A percentile compares a stretch with the other conserved stretches of the same genome.
Evolutionary conservation across 2,113 vertebrate species (phyloP).

Genomic region (Trichomycterus rosablanca): DNA sequence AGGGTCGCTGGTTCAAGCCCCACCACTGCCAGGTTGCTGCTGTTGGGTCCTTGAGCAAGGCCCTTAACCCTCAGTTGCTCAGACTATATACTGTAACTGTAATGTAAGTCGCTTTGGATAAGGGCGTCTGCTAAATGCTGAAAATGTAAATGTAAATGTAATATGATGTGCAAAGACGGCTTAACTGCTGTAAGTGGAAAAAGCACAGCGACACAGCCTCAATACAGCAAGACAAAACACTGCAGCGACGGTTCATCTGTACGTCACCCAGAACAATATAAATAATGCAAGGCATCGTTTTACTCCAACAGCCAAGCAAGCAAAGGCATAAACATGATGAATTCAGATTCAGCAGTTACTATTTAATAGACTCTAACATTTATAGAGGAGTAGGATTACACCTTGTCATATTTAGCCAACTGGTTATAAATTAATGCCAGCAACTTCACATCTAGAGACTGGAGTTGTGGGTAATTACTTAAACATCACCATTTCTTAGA

Average conservation of each 20-base stretch:
- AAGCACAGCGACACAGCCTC: constrained; percentile 33
- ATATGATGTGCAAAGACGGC: constrained; percentile 49
- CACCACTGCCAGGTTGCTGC: too few species aligned
- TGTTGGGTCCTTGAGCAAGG: too few species aligned
- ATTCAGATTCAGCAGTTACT: constrained; percentile 25
- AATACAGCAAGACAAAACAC: constrained; percentile 41
- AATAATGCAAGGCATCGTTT: constrained; percentile 54
- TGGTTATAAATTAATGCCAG: too few species aligned
- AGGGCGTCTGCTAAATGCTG: too few species aligned
- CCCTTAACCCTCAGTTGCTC: too few species aligned
- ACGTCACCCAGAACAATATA: constrained; percentile 49
- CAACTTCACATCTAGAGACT: too few species aligned
- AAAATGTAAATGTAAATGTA: too few species aligned
- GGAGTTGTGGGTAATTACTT: too few species aligned
- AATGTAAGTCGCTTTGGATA: too few species aligned
- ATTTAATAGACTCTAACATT: background rate
- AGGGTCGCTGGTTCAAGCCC: too few species aligned
- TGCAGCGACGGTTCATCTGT: constrained; percentile 41
- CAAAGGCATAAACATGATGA: constrained; percentile 31
- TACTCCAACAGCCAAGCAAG: constrained; percentile 40
- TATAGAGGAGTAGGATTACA: background rate
- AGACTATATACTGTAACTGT: too few species aligned
- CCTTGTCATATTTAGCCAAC: background rate
- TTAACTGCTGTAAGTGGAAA: constrained; percentile 51
- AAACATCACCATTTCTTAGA: background rate